A percentile compares a stretch with the other conserved stretches of the same genome.
phyloP scores from a whole-genome alignment of 2,888 invertebrate genomes.

The Chelonus formosanus region DNA sequence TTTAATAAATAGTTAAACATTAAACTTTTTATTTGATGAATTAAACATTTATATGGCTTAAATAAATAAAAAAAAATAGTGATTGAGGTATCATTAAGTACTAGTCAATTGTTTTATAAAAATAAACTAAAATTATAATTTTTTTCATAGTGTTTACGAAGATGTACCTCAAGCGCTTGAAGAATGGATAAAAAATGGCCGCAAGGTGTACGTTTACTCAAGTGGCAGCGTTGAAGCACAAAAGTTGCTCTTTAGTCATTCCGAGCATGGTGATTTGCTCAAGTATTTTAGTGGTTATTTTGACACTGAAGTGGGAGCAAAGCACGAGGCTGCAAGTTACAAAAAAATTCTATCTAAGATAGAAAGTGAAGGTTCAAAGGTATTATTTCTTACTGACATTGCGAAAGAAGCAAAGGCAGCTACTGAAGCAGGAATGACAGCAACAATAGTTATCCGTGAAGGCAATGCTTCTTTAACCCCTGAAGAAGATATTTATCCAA shows the following conservation, averaged over 20 bases:
- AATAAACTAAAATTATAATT: constrained; percentile 31
- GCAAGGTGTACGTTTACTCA: constrained; percentile 85
- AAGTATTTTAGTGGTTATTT: constrained; percentile 79
- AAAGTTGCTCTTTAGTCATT: constrained; percentile 83
- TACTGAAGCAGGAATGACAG: constrained; percentile 74
- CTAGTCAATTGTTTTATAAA: background rate
- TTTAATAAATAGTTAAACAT: constrained; percentile 42
- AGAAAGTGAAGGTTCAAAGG: constrained; percentile 71
- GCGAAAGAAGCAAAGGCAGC: constrained; percentile 89
- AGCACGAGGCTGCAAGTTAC: constrained; percentile 83
- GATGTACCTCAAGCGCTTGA: constrained; percentile 83
- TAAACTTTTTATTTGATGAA: background rate
- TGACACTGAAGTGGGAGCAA: constrained; percentile 85
- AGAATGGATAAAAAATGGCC: constrained; percentile 75
- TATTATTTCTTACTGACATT: constrained; percentile 89
- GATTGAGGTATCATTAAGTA: background rate
- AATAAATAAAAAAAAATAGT: too few relatives aligned
- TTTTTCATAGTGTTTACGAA: constrained; percentile 79
- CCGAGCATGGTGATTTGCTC: constrained; percentile 79
- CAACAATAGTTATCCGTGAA: constrained; percentile 77
- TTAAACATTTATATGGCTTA: constrained; percentile 26
- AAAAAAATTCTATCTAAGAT: constrained; percentile 77
- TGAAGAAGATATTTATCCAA: constrained; percentile 69
- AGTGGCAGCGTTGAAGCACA: constrained; percentile 93
- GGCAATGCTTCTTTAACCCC: constrained; percentile 79